Percentiles rank a stretch among this genome's conserved stretches.
Conservation (phyloP, 2,888 invertebrate species). For the Prenolepis imparis region DNA sequence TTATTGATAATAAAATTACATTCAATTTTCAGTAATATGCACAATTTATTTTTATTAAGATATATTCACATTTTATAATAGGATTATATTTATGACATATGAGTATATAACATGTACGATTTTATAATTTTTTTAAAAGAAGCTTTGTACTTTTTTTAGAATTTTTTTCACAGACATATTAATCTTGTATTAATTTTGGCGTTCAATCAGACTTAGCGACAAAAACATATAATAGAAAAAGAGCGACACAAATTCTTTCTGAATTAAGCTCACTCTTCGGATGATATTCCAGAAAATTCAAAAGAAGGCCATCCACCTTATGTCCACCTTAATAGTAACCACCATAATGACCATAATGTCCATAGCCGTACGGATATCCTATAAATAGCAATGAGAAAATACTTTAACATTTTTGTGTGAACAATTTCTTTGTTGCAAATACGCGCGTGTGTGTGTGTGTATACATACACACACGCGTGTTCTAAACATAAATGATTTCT, state of each 20-base stretch:
- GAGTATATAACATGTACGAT: neutral
- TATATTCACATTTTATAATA: slow-evolving; percentile 1
- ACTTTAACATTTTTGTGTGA: slow-evolving; percentile 22
- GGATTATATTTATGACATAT: slow-evolving; percentile 7
- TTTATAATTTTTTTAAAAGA: neutral
- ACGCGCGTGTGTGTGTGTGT: neutral
- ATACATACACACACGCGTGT: no score
- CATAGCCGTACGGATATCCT: slow-evolving; percentile 77
- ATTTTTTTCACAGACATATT: slow-evolving; percentile 1
- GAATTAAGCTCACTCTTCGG: slow-evolving; percentile 42
- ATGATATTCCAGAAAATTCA: slow-evolving; percentile 51
- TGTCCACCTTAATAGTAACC: slow-evolving; percentile 60
- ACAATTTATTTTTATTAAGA: slow-evolving; percentile 8
- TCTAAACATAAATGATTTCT: slow-evolving; percentile 13
- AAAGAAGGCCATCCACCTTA: slow-evolving; percentile 42
- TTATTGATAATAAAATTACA: neutral
- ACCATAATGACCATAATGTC: slow-evolving; percentile 75
- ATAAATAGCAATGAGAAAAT: slow-evolving; percentile 55
- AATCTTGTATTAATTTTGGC: neutral
- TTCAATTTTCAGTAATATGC: slow-evolving; percentile 15
- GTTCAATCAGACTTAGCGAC: neutral
- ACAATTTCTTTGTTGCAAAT: neutral
- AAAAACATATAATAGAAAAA: neutral
- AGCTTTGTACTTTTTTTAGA: slow-evolving; percentile 1
- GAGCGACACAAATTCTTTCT: slow-evolving; percentile 22